Conservation (phyloP, 2,888 invertebrate genomes). For the Nomada fabriciana region DNA sequence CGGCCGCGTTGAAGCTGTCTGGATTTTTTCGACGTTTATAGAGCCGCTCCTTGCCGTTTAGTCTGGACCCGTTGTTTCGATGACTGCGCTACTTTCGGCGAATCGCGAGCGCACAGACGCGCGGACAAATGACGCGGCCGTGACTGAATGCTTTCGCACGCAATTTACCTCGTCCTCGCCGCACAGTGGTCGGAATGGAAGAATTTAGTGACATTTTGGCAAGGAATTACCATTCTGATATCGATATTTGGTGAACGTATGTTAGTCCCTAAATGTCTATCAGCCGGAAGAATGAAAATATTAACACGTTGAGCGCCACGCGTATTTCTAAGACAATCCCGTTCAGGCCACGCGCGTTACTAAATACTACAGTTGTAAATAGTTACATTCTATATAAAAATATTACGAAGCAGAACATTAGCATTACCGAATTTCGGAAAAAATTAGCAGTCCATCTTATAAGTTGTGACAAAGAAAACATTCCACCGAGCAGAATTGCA, state of each 20-base stretch:
- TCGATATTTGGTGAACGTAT: too few relatives aligned
- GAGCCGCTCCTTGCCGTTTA: slow-evolving; percentile 23
- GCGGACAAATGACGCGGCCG: background rate
- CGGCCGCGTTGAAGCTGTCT: slow-evolving; percentile 47
- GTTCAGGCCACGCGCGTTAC: too few relatives aligned
- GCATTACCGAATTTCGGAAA: slow-evolving; percentile 36
- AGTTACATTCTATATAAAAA: slow-evolving; percentile 6
- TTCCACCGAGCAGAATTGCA: slow-evolving; percentile 26
- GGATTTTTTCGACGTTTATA: slow-evolving; percentile 60
- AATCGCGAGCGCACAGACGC: slow-evolving; percentile 7
- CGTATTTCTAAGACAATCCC: too few relatives aligned
- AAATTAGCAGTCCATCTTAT: slow-evolving; percentile 27
- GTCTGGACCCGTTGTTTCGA: slow-evolving; percentile 18
- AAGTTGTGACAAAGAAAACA: slow-evolving; percentile 19
- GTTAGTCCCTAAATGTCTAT: too few relatives aligned
- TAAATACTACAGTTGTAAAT: slow-evolving; percentile 26
- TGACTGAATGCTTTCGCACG: slow-evolving; percentile 10
- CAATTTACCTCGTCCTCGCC: background rate
- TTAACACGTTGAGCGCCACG: too few relatives aligned
- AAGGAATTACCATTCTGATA: too few relatives aligned
- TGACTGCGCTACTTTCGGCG: slow-evolving; percentile 33
- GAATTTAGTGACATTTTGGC: too few relatives aligned
- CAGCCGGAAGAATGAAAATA: too few relatives aligned
- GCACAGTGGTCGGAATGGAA: too few relatives aligned
- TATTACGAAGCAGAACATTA: slow-evolving; percentile 1